phyloP scores from a whole-genome alignment of 2,113 vertebrate genomes.

The Nyctereutes procyonoides region DNA sequence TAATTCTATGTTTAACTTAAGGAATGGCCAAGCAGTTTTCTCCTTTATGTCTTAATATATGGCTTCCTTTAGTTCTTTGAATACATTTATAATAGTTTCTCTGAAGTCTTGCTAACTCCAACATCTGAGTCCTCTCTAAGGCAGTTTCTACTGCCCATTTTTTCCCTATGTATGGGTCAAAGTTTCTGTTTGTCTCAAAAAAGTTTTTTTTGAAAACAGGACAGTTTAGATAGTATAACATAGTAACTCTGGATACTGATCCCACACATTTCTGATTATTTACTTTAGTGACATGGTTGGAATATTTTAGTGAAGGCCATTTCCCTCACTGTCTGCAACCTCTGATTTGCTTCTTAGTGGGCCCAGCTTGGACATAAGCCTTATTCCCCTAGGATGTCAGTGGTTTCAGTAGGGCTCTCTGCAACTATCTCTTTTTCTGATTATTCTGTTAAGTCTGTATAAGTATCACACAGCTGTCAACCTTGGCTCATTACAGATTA shows the following conservation, averaged over 20 bases:
- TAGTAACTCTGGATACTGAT: background rate
- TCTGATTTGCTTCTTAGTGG: background rate
- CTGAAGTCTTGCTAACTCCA: background rate
- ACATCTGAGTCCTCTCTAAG: background rate
- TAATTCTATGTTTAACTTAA: background rate
- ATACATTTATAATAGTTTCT: background rate
- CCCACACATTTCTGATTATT: background rate
- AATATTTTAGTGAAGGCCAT: background rate
- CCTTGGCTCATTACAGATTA: background rate
- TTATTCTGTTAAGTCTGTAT: background rate
- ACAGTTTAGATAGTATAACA: background rate
- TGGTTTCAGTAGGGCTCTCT: background rate
- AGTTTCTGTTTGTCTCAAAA: background rate
- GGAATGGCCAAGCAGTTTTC: background rate
- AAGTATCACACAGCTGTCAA: background rate
- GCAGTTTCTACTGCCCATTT: constrained; percentile 4
- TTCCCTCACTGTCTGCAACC: background rate
- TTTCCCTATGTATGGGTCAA: too few relatives aligned
- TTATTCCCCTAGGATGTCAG: background rate
- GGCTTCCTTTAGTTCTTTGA: background rate
- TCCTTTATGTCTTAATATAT: background rate
- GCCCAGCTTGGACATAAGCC: background rate
- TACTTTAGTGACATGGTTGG: background rate
- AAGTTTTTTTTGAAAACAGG: background rate
- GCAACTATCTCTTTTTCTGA: background rate